A percentile compares a stretch with the other conserved stretches of the same genome.
Evolutionary conservation across 2,888 invertebrate genomes (phyloP).

Genomic region (Seira musarum): DNA sequence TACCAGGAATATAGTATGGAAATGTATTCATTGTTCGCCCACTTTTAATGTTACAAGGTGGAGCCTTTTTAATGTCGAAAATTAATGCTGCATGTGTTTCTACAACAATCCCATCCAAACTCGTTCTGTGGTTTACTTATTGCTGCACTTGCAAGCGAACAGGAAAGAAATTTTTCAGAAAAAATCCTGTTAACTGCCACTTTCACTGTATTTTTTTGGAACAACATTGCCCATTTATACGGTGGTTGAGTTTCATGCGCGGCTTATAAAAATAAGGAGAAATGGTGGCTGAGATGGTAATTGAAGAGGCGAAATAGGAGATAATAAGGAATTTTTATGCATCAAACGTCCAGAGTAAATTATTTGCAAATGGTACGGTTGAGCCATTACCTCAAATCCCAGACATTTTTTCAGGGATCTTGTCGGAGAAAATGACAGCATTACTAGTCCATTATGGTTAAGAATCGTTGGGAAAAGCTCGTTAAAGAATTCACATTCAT

Average conservation of each 20-base stretch:
- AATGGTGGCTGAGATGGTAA: constrained; percentile 44
- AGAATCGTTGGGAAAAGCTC: constrained; percentile 66
- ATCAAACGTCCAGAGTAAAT: constrained; percentile 70
- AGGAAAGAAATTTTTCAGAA: neutral
- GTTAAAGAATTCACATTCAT: constrained; percentile 71
- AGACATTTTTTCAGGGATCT: constrained; percentile 69
- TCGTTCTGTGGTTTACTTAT: neutral
- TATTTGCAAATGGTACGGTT: constrained; percentile 70
- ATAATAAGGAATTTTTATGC: constrained; percentile 70
- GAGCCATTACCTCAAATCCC: constrained; percentile 70
- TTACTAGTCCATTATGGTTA: constrained; percentile 69
- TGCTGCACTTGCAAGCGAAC: neutral
- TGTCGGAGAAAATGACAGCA: constrained; percentile 70
- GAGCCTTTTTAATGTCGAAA: neutral
- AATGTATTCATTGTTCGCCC: too few species aligned
- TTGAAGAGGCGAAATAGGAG: constrained; percentile 65
- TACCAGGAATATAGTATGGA: too few species aligned
- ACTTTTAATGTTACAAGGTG: too few species aligned
- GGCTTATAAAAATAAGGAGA: constrained; percentile 11
- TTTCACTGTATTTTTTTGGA: neutral
- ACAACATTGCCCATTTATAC: neutral
- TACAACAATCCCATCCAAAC: neutral
- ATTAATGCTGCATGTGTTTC: neutral
- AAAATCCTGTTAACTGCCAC: neutral
- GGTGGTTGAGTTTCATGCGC: neutral